Conservation (phyloP, 2,113 vertebrate genomes). For the Eulemur macaco region DNA sequence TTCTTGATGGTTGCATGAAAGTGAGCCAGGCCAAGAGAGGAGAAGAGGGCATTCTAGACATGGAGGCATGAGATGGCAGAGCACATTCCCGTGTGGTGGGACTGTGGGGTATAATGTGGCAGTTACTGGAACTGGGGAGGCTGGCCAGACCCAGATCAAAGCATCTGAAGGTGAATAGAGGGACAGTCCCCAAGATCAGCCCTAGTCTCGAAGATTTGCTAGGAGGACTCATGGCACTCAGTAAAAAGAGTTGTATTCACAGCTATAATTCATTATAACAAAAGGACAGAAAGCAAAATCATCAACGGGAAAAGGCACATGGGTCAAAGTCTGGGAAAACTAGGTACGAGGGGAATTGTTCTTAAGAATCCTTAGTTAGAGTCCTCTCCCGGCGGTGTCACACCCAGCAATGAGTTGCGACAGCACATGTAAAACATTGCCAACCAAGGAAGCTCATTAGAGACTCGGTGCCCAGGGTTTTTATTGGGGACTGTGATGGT, state of each 20-base stretch:
- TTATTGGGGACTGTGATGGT: too few relatives aligned
- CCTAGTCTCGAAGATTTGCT: neutral
- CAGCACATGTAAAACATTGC: neutral
- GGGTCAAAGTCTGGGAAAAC: neutral
- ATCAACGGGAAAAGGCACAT: neutral
- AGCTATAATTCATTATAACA: neutral
- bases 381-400: neutral
- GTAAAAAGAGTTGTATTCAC: neutral
- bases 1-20: neutral
- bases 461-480: neutral
- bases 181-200: neutral
- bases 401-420: neutral
- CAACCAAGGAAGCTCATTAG: neutral
- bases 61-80: neutral
- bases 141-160: neutral
- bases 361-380: neutral
- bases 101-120: neutral
- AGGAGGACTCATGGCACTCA: neutral
- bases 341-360: neutral
- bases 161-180: neutral
- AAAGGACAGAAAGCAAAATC: neutral
- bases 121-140: neutral
- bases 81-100: rapidly evolving
- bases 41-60: neutral
- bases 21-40: neutral